phyloP scores from a whole-genome alignment of 2,113 vertebrate species.

The Oostethus manadensis region DNA sequence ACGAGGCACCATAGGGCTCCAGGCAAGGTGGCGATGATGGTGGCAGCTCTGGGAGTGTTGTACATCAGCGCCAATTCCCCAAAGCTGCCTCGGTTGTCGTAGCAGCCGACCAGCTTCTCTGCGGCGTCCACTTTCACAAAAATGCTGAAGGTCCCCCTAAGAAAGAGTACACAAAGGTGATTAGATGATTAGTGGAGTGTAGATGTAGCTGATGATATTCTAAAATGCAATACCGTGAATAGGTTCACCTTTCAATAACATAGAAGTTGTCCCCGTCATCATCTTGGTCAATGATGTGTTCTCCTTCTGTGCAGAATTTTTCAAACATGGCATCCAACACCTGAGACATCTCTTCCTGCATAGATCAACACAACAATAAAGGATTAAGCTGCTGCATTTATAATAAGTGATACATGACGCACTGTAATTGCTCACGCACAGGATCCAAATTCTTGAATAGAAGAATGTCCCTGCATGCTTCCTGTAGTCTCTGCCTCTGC shows the following conservation, averaged over 20 bases:
- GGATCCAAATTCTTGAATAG: constrained; percentile 95
- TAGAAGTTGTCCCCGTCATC: constrained; percentile 99
- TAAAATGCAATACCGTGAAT: too few species aligned
- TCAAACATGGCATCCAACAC: constrained; percentile 98
- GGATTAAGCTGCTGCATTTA: background rate
- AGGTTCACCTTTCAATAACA: constrained; percentile 86
- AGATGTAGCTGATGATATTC: background rate
- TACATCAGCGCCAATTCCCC: constrained; percentile 99
- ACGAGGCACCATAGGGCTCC: constrained; percentile 97
- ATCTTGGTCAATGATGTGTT: constrained; percentile 95
- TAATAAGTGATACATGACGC: background rate
- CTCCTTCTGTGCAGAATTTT: constrained; percentile 84
- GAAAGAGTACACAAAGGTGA: constrained; percentile 12
- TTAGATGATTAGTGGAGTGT: background rate
- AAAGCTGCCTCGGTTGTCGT: constrained; percentile 94
- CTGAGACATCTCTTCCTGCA: constrained; percentile 94
- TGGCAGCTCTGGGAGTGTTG: constrained; percentile 95
- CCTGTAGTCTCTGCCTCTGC: constrained; percentile 93
- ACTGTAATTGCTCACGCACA: constrained; percentile 70
- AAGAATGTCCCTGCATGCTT: constrained; percentile 95
- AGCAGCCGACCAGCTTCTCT: constrained; percentile 85
- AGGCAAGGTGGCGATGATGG: constrained; percentile 90
- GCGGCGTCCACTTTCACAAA: constrained; percentile 83
- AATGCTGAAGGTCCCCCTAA: constrained; percentile 90
- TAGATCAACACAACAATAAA: background rate